These are phyloP conservation scores for Adrianichthys oophorus DNA, from an alignment of 2,797 vertebrate species.

Conservation along the genomic window DNA sequence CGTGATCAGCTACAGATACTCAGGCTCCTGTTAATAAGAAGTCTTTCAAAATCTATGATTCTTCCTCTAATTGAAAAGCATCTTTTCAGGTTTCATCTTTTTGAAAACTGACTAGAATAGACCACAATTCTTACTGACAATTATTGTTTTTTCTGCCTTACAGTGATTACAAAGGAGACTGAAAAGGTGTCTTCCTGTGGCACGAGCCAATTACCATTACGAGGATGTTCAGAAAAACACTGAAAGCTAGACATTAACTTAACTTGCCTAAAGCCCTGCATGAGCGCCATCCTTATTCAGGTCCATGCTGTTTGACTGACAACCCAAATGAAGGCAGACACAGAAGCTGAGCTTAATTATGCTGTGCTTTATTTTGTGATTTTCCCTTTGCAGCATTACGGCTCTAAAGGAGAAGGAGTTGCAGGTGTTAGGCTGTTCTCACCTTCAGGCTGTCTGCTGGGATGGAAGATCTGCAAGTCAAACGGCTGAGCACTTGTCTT, in stretches of 20 bases:
- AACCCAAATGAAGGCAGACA: constrained; percentile 57
- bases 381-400: background rate
- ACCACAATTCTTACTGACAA: constrained; percentile 8
- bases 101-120: constrained; percentile 1
- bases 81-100: too few relatives aligned
- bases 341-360: constrained; percentile 54
- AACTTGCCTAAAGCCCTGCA: constrained; percentile 62
- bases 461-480: constrained; percentile 97
- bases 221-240: constrained; percentile 42
- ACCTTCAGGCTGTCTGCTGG: constrained; percentile 96
- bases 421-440: background rate
- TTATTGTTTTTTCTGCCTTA: constrained; percentile 4
- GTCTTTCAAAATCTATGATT: too few relatives aligned
- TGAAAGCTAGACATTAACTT: constrained; percentile 44
- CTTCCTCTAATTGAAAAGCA: too few relatives aligned
- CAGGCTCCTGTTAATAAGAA: too few relatives aligned
- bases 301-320: constrained; percentile 58
- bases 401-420: constrained; percentile 7
- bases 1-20: constrained; percentile 7
- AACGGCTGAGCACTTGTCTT: constrained; percentile 99
- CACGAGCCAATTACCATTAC: constrained; percentile 60
- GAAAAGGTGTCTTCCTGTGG: constrained; percentile 14
- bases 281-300: constrained; percentile 59
- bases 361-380: constrained; percentile 16
- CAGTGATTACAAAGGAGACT: constrained; percentile 15